Percentiles rank a stretch among this genome's conserved stretches.
phyloP scores from a whole-genome alignment of 2,888 invertebrate genomes.

The Tachina grossa region DNA sequence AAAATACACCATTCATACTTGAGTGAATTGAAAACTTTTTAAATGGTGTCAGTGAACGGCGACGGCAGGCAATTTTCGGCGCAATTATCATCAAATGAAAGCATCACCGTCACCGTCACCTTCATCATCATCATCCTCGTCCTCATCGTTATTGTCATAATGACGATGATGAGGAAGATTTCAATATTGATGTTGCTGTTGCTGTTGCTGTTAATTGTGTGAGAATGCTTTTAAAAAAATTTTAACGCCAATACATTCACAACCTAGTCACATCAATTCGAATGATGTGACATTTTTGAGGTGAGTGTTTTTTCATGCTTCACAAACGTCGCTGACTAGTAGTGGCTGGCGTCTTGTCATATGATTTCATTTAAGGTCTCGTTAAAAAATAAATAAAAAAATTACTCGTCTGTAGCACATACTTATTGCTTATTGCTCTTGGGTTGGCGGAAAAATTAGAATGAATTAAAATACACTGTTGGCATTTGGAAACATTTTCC shows the following conservation, averaged over 20 bases:
- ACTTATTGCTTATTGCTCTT: background rate
- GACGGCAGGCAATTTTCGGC: constrained; percentile 71
- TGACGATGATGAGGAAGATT: constrained; percentile 66
- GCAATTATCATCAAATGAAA: constrained; percentile 73
- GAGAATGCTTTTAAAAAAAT: constrained; percentile 60
- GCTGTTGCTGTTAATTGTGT: constrained; percentile 33
- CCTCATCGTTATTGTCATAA: constrained; percentile 51
- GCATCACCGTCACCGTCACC: constrained; percentile 69
- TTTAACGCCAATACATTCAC: constrained; percentile 68
- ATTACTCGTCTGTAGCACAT: background rate
- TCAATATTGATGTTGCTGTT: constrained; percentile 25
- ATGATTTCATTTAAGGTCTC: constrained; percentile 54
- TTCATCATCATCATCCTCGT: constrained; percentile 49
- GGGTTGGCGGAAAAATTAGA: constrained; percentile 13
- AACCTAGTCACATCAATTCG: constrained; percentile 76
- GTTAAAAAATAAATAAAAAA: constrained; percentile 12
- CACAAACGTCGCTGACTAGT: constrained; percentile 40
- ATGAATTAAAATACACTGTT: constrained; percentile 46
- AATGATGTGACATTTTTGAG: constrained; percentile 80
- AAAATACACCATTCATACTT: constrained; percentile 30
- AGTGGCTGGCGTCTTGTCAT: constrained; percentile 64
- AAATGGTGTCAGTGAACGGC: constrained; percentile 72
- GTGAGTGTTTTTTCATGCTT: constrained; percentile 69
- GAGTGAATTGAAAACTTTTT: constrained; percentile 60
- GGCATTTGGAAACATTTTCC: constrained; percentile 56